Base-by-base conservation (phyloP, 2,113 vertebrate species). In the Natator depressus region DNA sequence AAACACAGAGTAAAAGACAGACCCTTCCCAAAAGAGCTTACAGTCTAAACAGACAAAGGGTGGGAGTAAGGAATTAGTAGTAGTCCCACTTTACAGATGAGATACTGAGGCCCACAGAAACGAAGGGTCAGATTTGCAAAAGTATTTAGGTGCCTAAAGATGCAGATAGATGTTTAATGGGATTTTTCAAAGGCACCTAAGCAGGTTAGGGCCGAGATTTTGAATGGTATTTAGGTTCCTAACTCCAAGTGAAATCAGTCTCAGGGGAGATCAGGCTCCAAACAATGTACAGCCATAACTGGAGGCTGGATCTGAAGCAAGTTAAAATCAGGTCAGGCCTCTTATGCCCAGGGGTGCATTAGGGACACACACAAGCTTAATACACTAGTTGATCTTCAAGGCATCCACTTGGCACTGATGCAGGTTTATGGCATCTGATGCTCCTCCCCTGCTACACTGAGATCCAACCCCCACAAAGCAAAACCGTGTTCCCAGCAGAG, bases 241-340 rank as follows among this genome's bases (percentile, higher is more conserved):
- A 72, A 38, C n/a, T 38, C 35, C 65, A 19, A 72, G 17, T n/a
- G 24, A 75, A 19, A 54, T 54, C 59, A 87, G 82, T n/a, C 47
- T 80, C 69, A 2, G 1, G 2, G 20, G 50, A 27, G 10, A 5
- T 85, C n/a, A 87, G 75, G 24, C 50, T 94, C 84, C 76, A 96
- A 91, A 91, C 16, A 80, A 7, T 62, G 25, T 76, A 49, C 24
- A 84, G 80, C 55, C 87, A 42, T 80, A 93, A 47, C 8, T 46
- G 78, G n/a, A 94, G 72, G 35, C 38, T 80, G 87, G 59, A 59
- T 79, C 54, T 90, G 42, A 90, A 53, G 54, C 76, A 87, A 54
- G 80, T 80, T 69, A 91, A 91, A 95, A 84, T 80, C 54, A 82
- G 46, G 92, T 59, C n/a, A n/a, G 5, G n/a, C 31, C 14, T 80